phyloP scores from a whole-genome alignment of 2,888 invertebrate genomes.

The Erynnis tages region DNA sequence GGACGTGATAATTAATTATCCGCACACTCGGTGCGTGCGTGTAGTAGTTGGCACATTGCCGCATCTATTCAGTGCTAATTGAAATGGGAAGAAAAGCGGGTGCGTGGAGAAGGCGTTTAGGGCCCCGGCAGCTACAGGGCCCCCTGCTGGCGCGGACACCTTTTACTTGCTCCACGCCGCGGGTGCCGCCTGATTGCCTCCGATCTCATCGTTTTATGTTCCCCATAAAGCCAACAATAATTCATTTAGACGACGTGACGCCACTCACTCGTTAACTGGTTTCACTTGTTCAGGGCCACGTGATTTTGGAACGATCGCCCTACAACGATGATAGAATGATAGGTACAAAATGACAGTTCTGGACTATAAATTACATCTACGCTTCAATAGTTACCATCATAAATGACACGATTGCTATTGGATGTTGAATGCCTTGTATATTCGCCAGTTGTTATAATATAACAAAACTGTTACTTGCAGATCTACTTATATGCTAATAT shows the following conservation, averaged over 20 bases:
- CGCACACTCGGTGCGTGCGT: background rate
- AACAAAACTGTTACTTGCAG: no score
- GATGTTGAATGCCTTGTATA: no score
- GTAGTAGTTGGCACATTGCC: constrained; percentile 11
- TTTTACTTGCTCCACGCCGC: constrained; percentile 73
- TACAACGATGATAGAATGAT: constrained; percentile 6
- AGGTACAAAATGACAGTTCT: constrained; percentile 17
- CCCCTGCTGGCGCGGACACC: constrained; percentile 70
- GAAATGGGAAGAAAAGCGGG: constrained; percentile 68
- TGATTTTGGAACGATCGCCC: constrained; percentile 44
- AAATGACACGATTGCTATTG: no score
- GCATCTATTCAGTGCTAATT: constrained; percentile 71
- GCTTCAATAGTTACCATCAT: background rate
- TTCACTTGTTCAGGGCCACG: constrained; percentile 55
- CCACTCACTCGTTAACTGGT: constrained; percentile 78
- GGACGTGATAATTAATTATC: constrained; percentile 11
- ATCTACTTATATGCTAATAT: no score
- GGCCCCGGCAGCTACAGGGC: constrained; percentile 63
- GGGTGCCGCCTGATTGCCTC: constrained; percentile 80
- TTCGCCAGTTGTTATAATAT: no score
- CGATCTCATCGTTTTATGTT: constrained; percentile 79
- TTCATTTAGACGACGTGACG: constrained; percentile 81
- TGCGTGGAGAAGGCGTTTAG: constrained; percentile 69
- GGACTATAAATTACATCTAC: constrained; percentile 10
- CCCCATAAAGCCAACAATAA: constrained; percentile 80